Base-by-base conservation (phyloP, 2,888 invertebrate species). In the Salpingus planirostris region DNA sequence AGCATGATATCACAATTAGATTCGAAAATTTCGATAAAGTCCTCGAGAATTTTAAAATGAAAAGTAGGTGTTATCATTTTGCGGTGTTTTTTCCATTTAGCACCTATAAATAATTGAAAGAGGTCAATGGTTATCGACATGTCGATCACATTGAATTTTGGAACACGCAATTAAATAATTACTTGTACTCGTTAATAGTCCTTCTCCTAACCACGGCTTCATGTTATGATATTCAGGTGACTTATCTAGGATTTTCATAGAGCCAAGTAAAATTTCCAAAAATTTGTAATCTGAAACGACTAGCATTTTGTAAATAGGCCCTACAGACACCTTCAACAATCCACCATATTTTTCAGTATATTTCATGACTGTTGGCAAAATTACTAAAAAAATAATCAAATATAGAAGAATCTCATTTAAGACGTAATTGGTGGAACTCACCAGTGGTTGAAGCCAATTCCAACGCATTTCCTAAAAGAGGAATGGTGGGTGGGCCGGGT, bases 21-120 rank as follows among this genome's bases (percentile, higher is more conserved):
- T 21, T 37, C 31, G 21, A 45, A 45, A 13, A 39, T 23, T 21
- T 28, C 13, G 3, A 43, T 11, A 23, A 45, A 45, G 3, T 31
- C 10, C 15, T 43, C 39, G 3, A 45, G 21, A 13, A 41, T 41
- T 31, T 28, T 39, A 15, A 42, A 42, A 28, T 43, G 43, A 11
- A 45, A 43, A 2, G 43, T 29, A 7, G 45, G 42, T n/a, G 45
- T 45, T 18, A 45, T 32, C 14, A 45, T 15, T 35, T 37, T 45
- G 30, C 45, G 10, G 14, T 43, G 34, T 7, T 12, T 15, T 21
- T 38, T 41, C 44, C 44, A 44, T 32, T 42, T 42, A 5, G 24
- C 7, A 5, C 39, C 43, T 43, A 13, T n/a, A n/a, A n/a, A n/a
- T n/a, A n/a, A n/a, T n/a, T n/a, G n/a, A n/a, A 12, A 18, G 8